Percentiles rank a stretch among this genome's conserved stretches.
Conservation (phyloP, 2,888 invertebrate species). For the Conistra vaccinii region DNA sequence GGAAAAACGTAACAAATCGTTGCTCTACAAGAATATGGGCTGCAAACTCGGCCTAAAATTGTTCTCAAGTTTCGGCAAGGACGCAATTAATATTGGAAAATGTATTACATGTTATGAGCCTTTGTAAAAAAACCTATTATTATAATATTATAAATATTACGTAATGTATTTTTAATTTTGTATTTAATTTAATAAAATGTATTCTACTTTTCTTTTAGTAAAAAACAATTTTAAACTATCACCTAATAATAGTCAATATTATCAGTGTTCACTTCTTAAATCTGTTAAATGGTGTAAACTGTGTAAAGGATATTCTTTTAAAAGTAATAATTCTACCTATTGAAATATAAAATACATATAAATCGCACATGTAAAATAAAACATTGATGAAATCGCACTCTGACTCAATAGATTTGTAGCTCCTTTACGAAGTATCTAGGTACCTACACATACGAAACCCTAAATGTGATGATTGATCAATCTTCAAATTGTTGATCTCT, state of each 20-base stretch:
- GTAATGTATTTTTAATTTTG: slow-evolving; percentile 39
- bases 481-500: background rate
- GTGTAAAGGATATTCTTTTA: no score
- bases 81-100: background rate
- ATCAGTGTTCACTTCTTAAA: slow-evolving; percentile 1
- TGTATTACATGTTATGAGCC: slow-evolving; percentile 7
- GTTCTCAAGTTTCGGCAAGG: no score
- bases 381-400: slow-evolving; percentile 24
- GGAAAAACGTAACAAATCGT: background rate
- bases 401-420: background rate
- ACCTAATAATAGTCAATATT: slow-evolving; percentile 8
- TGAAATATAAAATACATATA: slow-evolving; percentile 7
- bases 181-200: slow-evolving; percentile 34
- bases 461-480: background rate
- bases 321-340: no score
- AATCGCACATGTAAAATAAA: background rate
- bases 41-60: background rate
- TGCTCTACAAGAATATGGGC: background rate
- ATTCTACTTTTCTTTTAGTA: slow-evolving; percentile 3
- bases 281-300: slow-evolving; percentile 3
- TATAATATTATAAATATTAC: slow-evolving; percentile 15
- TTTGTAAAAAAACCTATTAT: slow-evolving; percentile 17
- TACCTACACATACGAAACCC: background rate
- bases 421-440: background rate
- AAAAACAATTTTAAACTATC: slow-evolving; percentile 10